Evolutionary conservation across 1,140 invertebrate species (phyloP), one percentile per base, ranked within the genome.

Genomic region (Neelides sp.): DNA sequence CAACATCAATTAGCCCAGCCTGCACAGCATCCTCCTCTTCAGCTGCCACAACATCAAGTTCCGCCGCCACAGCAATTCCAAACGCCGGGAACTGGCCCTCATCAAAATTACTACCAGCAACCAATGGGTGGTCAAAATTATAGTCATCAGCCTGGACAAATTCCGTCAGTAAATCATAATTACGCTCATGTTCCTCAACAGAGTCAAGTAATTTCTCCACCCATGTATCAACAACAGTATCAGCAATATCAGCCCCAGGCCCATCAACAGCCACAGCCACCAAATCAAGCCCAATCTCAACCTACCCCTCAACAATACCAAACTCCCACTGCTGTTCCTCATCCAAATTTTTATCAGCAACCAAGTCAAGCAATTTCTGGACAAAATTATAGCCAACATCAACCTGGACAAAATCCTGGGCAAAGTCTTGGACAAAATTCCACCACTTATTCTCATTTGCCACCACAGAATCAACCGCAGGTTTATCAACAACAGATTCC

Each of bases 381-480:
- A 32, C 28, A 32, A 32, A 32, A 7, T 8, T 8, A 32, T n/a
- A 8, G n/a, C n/a, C 47, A 5, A 48, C 47, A 12, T 15, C 22
- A 13, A 19, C 35, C 43, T 46, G 4, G 10, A 4, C 13, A n/a
- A 15, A 7, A 10, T 15, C 19, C 39, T 12, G 48, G 57, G 23
- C 52, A 55, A 43, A 57, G 55, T 12, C 54, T 43, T 8, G 36
- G 41, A 10, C 27, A 26, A 30, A 42, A 50, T 23, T 48, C 45
- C 42, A 23, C 35, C 20, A 42, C 39, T 44, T 49, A 53, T 22
- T 48, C 15, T 24, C 58, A 58, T n/a, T 24, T 15, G 13, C 51
- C 50, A 3, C 19, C 12, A 44, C 8, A 13, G 15, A 44, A 53
- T 15, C 44, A 48, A 19, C 51, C 2, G n/a, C 44, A 50, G 23